Evolutionary conservation across 30 jellyfish, hydroid and myxozoan species (phyloP).

Genomic region (Cassiopea andromeda): DNA sequence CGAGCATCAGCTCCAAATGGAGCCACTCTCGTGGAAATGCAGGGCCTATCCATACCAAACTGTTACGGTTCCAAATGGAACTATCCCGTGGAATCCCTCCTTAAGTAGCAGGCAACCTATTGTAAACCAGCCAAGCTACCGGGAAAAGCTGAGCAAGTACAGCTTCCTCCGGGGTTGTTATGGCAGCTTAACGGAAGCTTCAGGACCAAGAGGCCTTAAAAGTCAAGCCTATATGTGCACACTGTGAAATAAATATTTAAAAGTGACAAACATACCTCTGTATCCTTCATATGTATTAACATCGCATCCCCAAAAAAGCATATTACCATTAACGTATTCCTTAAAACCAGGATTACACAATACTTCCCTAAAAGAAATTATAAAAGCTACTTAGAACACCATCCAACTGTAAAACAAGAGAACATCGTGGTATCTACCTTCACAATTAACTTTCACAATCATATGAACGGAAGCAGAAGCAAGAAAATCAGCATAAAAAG

Average conservation of each 20-base stretch:
- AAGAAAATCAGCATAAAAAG: too few species aligned
- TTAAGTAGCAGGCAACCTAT: too few species aligned
- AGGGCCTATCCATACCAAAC: too few species aligned
- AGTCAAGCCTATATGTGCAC: neutral
- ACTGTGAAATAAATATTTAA: neutral
- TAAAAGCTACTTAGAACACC: neutral
- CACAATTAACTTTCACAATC: too few species aligned
- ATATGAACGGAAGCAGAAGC: too few species aligned
- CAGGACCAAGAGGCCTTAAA: too few species aligned
- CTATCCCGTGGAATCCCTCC: too few species aligned
- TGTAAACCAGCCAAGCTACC: neutral
- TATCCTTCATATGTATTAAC: constrained; percentile 83
- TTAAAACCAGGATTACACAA: constrained; percentile 76
- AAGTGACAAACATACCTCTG: constrained; percentile 63
- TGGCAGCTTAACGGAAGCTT: neutral
- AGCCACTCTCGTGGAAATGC: too few species aligned
- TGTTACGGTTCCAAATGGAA: too few species aligned
- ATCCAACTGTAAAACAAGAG: neutral
- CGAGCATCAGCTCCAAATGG: too few species aligned
- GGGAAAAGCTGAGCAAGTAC: neutral
- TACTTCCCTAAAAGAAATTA: constrained; percentile 66
- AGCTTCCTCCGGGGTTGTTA: neutral
- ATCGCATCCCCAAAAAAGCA: constrained; percentile 97
- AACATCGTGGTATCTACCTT: too few species aligned
- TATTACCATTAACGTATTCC: constrained; percentile 89